These are phyloP conservation scores for Apostichopus leukothele DNA, from an alignment of 53 echinoderm and acorn worm species.

Conservation along the genomic window DNA sequence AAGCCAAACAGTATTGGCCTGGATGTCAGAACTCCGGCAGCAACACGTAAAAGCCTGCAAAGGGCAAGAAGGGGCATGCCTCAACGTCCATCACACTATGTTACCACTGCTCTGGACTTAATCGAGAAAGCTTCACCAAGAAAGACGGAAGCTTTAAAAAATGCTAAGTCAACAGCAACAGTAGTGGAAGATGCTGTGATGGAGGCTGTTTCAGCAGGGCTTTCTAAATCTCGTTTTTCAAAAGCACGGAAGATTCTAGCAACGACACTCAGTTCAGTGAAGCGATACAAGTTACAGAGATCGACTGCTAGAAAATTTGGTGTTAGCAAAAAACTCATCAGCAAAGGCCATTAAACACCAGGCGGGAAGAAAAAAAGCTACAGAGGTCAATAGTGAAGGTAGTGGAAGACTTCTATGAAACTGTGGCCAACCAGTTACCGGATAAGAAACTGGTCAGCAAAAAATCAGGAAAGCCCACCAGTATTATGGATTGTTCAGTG, in stretches of 20 bases:
- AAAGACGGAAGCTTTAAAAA: constrained; percentile 6
- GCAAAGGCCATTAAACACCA: constrained; percentile 31
- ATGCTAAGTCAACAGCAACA: background rate
- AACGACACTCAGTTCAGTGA: constrained; percentile 32
- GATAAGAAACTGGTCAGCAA: constrained; percentile 41
- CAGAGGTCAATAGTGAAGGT: constrained; percentile 22
- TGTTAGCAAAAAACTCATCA: constrained; percentile 39
- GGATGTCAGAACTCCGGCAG: background rate
- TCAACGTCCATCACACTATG: background rate
- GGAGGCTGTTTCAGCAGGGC: background rate
- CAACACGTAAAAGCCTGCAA: background rate
- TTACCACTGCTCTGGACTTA: background rate
- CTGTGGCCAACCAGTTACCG: background rate
- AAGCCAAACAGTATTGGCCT: too few species aligned
- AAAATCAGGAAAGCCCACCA: constrained; percentile 42
- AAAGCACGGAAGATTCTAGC: constrained; percentile 5
- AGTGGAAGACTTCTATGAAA: constrained; percentile 39
- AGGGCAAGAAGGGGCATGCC: constrained; percentile 23
- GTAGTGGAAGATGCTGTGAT: constrained; percentile 10
- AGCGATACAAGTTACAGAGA: constrained; percentile 38
- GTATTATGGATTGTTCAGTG: constrained; percentile 26
- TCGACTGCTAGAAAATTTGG: constrained; percentile 17
- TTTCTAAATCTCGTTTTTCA: background rate
- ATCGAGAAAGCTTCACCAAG: constrained; percentile 29
- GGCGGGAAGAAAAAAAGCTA: constrained; percentile 37